These are phyloP conservation scores for Harpagus bidentatus DNA, from an alignment of 2,113 vertebrate species.

Conservation along the genomic window DNA sequence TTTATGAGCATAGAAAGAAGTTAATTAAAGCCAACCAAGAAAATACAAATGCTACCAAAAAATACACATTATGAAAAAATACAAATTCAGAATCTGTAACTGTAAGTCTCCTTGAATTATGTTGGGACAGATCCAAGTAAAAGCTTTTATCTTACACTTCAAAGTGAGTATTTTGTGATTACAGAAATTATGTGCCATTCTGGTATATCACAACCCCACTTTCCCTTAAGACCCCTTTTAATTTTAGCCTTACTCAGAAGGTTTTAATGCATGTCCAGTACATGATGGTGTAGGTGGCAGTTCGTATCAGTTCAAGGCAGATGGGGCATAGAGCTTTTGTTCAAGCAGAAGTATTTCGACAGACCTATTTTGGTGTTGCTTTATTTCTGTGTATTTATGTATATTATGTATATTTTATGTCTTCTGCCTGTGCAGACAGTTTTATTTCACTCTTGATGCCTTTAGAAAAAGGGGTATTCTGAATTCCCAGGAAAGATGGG, in stretches of 20 bases:
- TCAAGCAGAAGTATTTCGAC: background rate
- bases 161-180: background rate
- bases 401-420: background rate
- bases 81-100: background rate
- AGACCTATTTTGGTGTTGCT: background rate
- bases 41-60: constrained; percentile 4
- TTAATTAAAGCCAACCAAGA: constrained; percentile 54
- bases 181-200: background rate
- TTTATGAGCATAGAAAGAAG: constrained; percentile 22
- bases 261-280: background rate
- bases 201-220: background rate
- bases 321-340: background rate
- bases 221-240: background rate
- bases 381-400: background rate
- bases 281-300: background rate
- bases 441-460: background rate
- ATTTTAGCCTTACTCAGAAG: background rate
- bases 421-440: background rate
- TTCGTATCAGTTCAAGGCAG: background rate
- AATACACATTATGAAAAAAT: background rate
- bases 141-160: background rate
- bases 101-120: background rate
- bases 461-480: background rate
- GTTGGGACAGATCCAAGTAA: background rate
- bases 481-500: background rate